Evolutionary conservation across 2,797 vertebrate genomes (phyloP).

Genomic region (Acestrorhynchus altus): DNA sequence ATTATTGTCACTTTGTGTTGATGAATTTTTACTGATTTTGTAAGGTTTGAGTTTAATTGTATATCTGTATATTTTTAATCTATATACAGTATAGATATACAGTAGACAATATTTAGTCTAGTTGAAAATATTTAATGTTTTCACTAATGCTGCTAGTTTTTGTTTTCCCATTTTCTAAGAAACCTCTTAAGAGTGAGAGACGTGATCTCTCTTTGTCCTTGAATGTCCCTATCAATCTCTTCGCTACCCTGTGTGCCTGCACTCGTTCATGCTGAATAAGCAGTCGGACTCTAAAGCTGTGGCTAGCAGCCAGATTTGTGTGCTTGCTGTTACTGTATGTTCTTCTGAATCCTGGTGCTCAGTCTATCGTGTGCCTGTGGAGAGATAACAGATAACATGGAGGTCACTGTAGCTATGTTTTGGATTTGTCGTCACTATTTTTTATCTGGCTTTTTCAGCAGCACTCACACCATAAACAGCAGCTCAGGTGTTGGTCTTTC

Average conservation of each 20-base stretch:
- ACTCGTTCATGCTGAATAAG: slow-evolving; percentile 20
- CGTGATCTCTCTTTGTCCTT: background rate
- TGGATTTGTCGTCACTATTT: background rate
- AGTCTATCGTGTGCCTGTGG: slow-evolving; percentile 36
- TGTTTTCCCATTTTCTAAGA: background rate
- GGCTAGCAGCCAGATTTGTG: slow-evolving; percentile 15
- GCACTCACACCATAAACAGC: background rate
- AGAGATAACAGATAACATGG: slow-evolving; percentile 41
- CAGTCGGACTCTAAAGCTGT: background rate
- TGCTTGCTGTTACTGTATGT: slow-evolving; percentile 28
- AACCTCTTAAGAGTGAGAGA: background rate
- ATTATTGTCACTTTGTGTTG: too few relatives aligned
- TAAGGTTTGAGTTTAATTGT: too few relatives aligned
- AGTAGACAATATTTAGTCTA: too few relatives aligned
- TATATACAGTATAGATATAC: too few relatives aligned
- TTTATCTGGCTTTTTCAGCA: background rate
- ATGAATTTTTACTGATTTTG: too few relatives aligned
- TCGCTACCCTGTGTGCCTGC: background rate
- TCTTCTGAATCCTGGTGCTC: slow-evolving; percentile 23
- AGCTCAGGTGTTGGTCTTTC: background rate
- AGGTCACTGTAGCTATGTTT: slow-evolving; percentile 1
- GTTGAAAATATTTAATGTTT: background rate
- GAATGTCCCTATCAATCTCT: background rate
- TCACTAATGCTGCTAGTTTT: background rate
- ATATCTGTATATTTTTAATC: too few relatives aligned